Base-by-base conservation (phyloP, 2,797 vertebrate genomes). In the Rhynchotus rufescens region DNA sequence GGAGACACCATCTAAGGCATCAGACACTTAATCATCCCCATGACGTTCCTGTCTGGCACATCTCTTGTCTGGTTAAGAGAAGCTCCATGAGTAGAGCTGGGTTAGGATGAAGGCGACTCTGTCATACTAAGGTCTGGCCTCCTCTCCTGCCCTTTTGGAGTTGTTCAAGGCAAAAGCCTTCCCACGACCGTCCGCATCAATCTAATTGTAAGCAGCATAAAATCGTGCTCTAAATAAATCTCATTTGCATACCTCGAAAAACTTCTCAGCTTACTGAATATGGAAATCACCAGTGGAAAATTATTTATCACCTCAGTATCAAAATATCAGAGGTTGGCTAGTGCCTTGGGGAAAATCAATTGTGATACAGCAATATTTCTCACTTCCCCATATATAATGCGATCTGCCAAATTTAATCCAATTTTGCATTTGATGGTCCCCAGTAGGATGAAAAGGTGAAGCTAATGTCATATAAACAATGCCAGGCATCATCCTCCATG, bases 371-470 rank as follows among this genome's bases (percentile, higher is more conserved):
- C 88, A 94, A 89, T 96, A 96, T 94, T 96, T 96, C 94, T 95
- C 94, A 91, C 85, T 96, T 97, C 81, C 74, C 79, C 67, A 79
- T 89, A 88, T 86, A 96, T 96, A 97, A 97, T 94, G 79, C 75
- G 91, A 95, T 94, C 95, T 97, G 96, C 96, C 95, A 95, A 94
- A 97, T 95, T 88, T 96, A 97, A 97, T 97, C 91, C 93, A 95
- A 67, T 90, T 94, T 95, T 92, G 92, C 68, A 60, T 97, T 96
- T 97, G 96, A 96, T 96, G 90, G 83, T 88, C 88, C 95, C 95
- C 91, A 72, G 91, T 82, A 92, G 96, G 83, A 97, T 94, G 91
- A 97, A 96, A 94, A 96, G 95, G 96, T 97, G 96, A 97, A 91
- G 79, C 86, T 96, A 94, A 92, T 93, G 96, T 96, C 94, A 95